Conservation (phyloP, 2,113 vertebrate species). For the Caracal caracal region DNA sequence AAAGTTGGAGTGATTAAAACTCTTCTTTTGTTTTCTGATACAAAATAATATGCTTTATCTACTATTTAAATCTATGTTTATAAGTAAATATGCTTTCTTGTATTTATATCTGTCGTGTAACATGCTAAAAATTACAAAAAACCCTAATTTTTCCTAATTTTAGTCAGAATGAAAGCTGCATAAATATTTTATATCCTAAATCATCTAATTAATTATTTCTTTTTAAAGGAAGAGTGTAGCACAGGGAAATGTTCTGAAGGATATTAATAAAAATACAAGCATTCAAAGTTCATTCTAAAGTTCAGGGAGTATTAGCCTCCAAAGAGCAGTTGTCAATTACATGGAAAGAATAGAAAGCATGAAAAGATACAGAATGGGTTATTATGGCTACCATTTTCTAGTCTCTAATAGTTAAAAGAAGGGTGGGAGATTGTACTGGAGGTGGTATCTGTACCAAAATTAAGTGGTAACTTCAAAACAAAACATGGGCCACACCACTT, state of each 20-base stretch:
- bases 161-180: neutral
- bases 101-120: neutral
- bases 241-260: neutral
- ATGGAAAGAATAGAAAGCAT: neutral
- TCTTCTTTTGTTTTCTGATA: slow-evolving; percentile 35
- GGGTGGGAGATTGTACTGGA: neutral
- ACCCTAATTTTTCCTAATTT: neutral
- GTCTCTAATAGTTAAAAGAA: slow-evolving; percentile 21
- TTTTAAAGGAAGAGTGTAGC: neutral
- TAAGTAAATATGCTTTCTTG: neutral
- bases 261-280: neutral
- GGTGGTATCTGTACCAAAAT: neutral
- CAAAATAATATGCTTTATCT: neutral
- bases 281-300: slow-evolving; percentile 17
- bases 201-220: neutral
- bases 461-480: slow-evolving; percentile 3
- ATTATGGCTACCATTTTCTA: neutral
- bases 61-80: neutral
- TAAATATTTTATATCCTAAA: neutral
- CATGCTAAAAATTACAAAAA: slow-evolving; percentile 37
- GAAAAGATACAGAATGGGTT: neutral
- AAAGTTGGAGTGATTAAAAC: slow-evolving; percentile 29
- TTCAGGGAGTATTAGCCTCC: neutral
- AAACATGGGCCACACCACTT: neutral
- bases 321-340: neutral